Conservation (phyloP, 2,888 invertebrate genomes). For the Dione juno region DNA sequence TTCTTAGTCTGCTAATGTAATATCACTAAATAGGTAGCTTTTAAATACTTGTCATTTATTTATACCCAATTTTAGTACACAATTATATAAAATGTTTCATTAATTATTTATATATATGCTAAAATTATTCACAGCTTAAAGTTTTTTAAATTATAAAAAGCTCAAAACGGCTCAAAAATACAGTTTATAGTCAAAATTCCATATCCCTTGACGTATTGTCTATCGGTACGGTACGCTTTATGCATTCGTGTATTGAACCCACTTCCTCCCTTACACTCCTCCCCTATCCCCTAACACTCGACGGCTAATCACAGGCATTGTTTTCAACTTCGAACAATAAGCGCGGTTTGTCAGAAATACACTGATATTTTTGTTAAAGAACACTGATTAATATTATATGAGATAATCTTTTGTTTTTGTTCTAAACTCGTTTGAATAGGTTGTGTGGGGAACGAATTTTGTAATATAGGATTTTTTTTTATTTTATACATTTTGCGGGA, state of each 20-base stretch:
- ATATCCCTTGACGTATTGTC: constrained; percentile 5
- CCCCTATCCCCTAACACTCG: not conserved
- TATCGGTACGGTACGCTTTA: not conserved
- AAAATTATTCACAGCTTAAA: too few species aligned
- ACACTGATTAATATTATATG: constrained; percentile 12
- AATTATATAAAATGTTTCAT: too few species aligned
- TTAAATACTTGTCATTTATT: too few species aligned
- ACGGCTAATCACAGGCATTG: constrained; percentile 38
- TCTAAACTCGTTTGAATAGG: not conserved
- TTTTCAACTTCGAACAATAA: constrained; percentile 25
- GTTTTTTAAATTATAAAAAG: too few species aligned
- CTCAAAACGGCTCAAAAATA: too few species aligned
- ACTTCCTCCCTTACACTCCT: not conserved
- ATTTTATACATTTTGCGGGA: too few species aligned
- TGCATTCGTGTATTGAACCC: constrained; percentile 11
- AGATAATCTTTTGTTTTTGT: not conserved
- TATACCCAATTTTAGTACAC: too few species aligned
- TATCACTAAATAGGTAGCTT: too few species aligned
- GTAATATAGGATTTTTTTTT: too few species aligned
- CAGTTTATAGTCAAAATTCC: not conserved
- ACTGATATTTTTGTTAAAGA: constrained; percentile 18
- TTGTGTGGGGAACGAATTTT: too few species aligned
- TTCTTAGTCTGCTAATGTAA: too few species aligned
- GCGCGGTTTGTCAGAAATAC: constrained; percentile 15
- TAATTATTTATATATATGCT: too few species aligned